Base-by-base conservation (phyloP, 2,113 vertebrate species). In the Chionis minor region DNA sequence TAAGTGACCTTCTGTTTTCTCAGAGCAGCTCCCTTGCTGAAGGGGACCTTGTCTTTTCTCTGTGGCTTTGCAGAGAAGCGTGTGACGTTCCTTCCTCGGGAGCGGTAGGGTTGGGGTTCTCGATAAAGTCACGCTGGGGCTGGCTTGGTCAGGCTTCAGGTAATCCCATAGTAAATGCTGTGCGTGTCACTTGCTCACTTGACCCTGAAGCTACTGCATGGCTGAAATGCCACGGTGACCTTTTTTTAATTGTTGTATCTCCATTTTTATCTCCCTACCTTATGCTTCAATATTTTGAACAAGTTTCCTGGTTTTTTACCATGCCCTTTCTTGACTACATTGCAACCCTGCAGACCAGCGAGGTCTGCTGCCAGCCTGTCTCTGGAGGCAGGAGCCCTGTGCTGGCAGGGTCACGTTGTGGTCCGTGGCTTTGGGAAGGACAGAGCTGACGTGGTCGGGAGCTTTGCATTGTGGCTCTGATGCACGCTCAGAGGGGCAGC, bases 51-150 rank as follows among this genome's bases (percentile, higher is more conserved):
- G 51, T 35, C 69, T 90, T 32, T 80, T 72, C 52, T 54, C 55
- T 5, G 61, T 42, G 63, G 45, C 47, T 74, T n/a, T 54, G 42
- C 77, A 58, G 51, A 30, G 88, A 12, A 56, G 67, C 2, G 2
- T 47, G 32, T 63, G 85, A 52, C 0, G 0, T 75, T 35, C 61
- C n/a, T 32, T 62, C 47, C 55, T 81, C 0, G 0, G 86, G 51
- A 84, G n/a, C 47, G 2, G 15, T 4, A 2, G 33, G 79, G 19
- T 90, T 6, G 3, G 40, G 47, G 47, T 62, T 18, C 72, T 59
- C 1, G 3, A 15, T 4, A 1, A 30, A 23, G n/a, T 35, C 79
- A 5, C 1, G 2, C 10, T 5, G 11, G 51, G 45, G 62, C 78
- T 70, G 73, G 27, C 59, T 38, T 9, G 35, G 30, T 32, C 84